phyloP scores from a whole-genome alignment of 2,888 invertebrate genomes.

The Syrphus vitripennis region DNA sequence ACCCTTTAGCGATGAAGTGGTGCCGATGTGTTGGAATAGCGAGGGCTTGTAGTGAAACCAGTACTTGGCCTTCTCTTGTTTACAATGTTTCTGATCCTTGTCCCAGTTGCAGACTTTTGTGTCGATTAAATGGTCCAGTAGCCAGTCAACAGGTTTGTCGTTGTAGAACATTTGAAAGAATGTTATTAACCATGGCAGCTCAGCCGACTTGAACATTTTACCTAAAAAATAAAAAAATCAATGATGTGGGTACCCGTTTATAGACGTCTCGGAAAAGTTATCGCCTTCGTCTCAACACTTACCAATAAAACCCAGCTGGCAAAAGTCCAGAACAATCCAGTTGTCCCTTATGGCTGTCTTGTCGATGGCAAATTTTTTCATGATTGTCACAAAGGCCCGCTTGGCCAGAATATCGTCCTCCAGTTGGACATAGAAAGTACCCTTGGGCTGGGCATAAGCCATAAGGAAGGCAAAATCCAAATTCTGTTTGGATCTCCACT shows the following conservation, averaged over 20 bases:
- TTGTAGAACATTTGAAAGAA: conserved; percentile 97
- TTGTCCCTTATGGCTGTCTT: conserved; percentile 86
- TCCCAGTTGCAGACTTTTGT: conserved; percentile 94
- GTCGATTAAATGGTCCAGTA: conserved; percentile 93
- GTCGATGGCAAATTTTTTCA: conserved; percentile 91
- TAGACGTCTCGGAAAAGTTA: not conserved
- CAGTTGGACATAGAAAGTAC: conserved; percentile 94
- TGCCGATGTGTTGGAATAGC: conserved; percentile 97
- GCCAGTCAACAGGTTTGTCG: conserved; percentile 98
- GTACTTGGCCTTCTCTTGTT: conserved; percentile 87
- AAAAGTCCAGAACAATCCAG: conserved; percentile 97
- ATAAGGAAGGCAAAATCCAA: conserved; percentile 96
- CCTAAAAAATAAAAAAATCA: conserved; percentile 80
- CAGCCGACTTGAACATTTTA: conserved; percentile 94
- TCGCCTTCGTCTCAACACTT: conserved; percentile 73
- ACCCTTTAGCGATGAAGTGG: conserved; percentile 96
- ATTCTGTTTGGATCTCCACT: conserved; percentile 97
- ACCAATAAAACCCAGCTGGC: conserved; percentile 96
- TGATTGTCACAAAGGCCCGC: conserved; percentile 90
- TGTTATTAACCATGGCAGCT: conserved; percentile 92
- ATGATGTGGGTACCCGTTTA: not conserved
- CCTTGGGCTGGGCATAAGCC: conserved; percentile 94
- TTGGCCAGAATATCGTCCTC: conserved; percentile 97
- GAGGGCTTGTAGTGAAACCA: conserved; percentile 95
- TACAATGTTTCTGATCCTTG: conserved; percentile 92